Evolutionary conservation across 2,888 invertebrate genomes (phyloP).

Genomic region (Ophion ellenae): DNA sequence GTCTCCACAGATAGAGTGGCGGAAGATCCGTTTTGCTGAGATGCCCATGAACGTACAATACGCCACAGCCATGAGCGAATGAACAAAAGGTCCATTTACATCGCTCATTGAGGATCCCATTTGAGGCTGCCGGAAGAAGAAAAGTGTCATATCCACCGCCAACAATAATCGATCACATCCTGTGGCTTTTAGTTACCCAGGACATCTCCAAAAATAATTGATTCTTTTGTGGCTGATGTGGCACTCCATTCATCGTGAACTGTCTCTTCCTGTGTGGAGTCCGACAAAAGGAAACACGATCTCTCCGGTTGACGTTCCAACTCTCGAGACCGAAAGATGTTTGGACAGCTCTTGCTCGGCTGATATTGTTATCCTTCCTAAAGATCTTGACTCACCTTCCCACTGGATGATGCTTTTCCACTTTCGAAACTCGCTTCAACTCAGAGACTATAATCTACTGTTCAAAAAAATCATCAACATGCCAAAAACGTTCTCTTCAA

Average conservation of each 20-base stretch:
- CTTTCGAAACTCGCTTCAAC: neutral
- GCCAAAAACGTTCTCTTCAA: neutral
- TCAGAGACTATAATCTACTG: neutral
- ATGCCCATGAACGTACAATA: neutral
- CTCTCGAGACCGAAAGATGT: neutral
- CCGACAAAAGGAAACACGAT: neutral
- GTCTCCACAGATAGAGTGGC: neutral
- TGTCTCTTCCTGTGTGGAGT: neutral
- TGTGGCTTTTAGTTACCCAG: neutral
- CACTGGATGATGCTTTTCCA: neutral
- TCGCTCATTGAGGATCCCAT: neutral
- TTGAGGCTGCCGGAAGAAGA: slow-evolving; percentile 6
- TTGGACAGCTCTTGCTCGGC: neutral
- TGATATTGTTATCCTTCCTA: neutral
- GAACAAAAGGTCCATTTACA: slow-evolving; percentile 1
- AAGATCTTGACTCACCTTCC: neutral
- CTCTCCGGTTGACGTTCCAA: neutral
- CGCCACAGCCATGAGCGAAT: neutral
- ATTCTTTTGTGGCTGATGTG: slow-evolving; percentile 3
- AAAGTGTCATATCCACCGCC: neutral
- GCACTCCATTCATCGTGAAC: slow-evolving; percentile 1
- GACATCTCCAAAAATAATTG: slow-evolving; percentile 11
- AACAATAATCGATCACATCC: slow-evolving; percentile 10
- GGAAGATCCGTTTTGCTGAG: neutral
- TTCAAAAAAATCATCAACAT: neutral